phyloP scores from a whole-genome alignment of 1,140 invertebrate species.

The Drosophila elegans region DNA sequence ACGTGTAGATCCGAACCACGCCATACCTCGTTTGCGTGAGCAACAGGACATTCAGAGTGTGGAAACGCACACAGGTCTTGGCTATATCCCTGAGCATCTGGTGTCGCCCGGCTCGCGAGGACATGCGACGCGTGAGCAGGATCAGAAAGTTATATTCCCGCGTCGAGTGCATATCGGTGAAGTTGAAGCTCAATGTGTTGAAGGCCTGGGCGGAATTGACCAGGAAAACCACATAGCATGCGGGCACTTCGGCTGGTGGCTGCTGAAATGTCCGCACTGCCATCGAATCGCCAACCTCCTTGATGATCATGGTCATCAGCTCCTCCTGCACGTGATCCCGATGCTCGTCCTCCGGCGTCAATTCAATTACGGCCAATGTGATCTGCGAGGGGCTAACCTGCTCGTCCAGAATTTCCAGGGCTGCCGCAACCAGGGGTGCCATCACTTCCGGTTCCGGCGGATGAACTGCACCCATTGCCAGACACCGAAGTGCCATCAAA shows the following conservation, averaged over 20 bases:
- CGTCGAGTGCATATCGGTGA: constrained; percentile 30
- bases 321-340: constrained; percentile 16
- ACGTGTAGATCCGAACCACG: constrained; percentile 47
- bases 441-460: neutral
- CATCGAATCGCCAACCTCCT: constrained; percentile 16
- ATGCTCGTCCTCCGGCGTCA: neutral
- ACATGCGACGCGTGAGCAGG: constrained; percentile 26
- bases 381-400: constrained; percentile 40
- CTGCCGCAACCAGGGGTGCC: constrained; percentile 26
- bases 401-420: constrained; percentile 36
- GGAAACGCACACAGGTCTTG: constrained; percentile 29
- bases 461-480: constrained; percentile 19
- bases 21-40: constrained; percentile 29
- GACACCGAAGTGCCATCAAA: constrained; percentile 6
- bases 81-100: constrained; percentile 44
- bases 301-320: constrained; percentile 33
- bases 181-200: constrained; percentile 34
- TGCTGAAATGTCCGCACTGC: constrained; percentile 36
- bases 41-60: constrained; percentile 57
- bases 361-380: constrained; percentile 47
- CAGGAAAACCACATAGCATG: constrained; percentile 46
- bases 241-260: constrained; percentile 24
- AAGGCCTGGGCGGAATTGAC: constrained; percentile 52
- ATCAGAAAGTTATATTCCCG: constrained; percentile 65
- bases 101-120: neutral